Percentiles rank a stretch among this genome's conserved stretches.
phyloP scores from a whole-genome alignment of 2,113 vertebrate genomes.

The Leiothrix lutea region DNA sequence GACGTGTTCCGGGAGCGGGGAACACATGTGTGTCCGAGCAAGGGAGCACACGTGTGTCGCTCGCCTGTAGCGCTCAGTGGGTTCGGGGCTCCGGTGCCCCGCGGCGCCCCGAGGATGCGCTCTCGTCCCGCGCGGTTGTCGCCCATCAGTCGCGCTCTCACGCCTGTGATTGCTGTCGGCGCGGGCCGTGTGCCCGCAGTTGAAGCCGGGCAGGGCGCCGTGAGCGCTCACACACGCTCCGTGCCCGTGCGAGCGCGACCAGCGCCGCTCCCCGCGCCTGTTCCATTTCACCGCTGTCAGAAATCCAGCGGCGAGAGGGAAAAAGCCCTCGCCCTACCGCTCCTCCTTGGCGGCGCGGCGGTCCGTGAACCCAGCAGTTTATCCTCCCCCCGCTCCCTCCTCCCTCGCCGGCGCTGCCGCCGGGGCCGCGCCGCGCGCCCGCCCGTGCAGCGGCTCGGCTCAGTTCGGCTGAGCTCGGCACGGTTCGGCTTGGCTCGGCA shows the following conservation, averaged over 20 bases:
- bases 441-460: neutral
- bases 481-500: too few species aligned
- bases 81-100: neutral
- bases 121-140: neutral
- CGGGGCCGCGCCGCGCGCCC: neutral
- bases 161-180: neutral
- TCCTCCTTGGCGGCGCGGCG: neutral
- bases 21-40: neutral
- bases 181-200: neutral
- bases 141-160: neutral
- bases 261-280: neutral
- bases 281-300: neutral
- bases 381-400: neutral
- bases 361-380: slow-evolving; percentile 52
- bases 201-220: neutral
- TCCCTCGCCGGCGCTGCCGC: neutral
- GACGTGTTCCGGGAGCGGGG: neutral
- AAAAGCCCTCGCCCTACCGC: slow-evolving; percentile 31
- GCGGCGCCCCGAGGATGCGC: neutral
- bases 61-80: neutral
- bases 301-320: neutral
- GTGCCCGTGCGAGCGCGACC: neutral
- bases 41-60: neutral
- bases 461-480: neutral
- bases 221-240: neutral